A percentile compares a stretch with the other conserved stretches of the same genome.
Conservation (phyloP, 1,140 invertebrate genomes). For the Dufourea novaeangliae region DNA sequence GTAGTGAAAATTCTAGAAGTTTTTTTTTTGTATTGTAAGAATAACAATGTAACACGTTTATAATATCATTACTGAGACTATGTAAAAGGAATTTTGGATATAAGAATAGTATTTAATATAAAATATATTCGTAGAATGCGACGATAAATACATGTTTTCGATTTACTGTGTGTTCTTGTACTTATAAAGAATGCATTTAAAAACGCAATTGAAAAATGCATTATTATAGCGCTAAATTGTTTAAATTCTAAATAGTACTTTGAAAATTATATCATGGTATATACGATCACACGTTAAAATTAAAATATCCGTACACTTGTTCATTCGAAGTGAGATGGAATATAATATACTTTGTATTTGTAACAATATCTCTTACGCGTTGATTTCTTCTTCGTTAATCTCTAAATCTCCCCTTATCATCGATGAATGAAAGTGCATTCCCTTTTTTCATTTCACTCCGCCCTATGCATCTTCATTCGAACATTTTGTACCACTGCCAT, state of each 20-base stretch:
- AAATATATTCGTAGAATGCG: slow-evolving; percentile 19
- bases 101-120: slow-evolving; percentile 27
- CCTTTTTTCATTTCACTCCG: neutral
- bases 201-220: slow-evolving; percentile 76
- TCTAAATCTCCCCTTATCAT: slow-evolving; percentile 11
- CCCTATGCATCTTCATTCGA: slow-evolving; percentile 1
- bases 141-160: slow-evolving; percentile 22
- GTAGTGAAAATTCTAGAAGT: slow-evolving; percentile 11
- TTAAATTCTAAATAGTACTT: slow-evolving; percentile 78
- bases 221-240: slow-evolving; percentile 75
- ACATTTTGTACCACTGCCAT: slow-evolving; percentile 15
- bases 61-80: slow-evolving; percentile 16
- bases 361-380: slow-evolving; percentile 21
- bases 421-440: neutral
- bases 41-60: slow-evolving; percentile 20
- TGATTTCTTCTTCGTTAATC: slow-evolving; percentile 19
- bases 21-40: neutral
- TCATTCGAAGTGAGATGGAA: slow-evolving; percentile 42
- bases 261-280: slow-evolving; percentile 70
- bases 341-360: slow-evolving; percentile 46
- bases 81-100: slow-evolving; percentile 10
- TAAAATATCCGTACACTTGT: slow-evolving; percentile 48
- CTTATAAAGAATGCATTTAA: slow-evolving; percentile 70
- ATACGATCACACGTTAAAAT: slow-evolving; percentile 59
- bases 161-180: slow-evolving; percentile 30